phyloP scores from a whole-genome alignment of 2,888 invertebrate species.

The Stenodema calcarata region DNA sequence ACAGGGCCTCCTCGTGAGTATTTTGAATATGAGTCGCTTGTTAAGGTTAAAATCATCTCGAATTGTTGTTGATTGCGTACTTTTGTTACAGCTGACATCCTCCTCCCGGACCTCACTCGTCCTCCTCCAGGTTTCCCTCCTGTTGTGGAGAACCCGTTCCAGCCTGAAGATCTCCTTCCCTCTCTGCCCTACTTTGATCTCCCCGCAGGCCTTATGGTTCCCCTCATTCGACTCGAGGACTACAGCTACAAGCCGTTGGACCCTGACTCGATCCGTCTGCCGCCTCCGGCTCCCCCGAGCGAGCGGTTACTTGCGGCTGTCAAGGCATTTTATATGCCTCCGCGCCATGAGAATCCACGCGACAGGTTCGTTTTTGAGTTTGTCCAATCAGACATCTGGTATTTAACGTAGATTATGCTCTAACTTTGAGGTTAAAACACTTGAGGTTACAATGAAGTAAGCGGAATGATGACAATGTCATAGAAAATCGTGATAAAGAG shows the following conservation, averaged over 20 bases:
- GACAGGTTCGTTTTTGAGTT: constrained; percentile 72
- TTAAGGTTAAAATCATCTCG: background rate
- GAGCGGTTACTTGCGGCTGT: constrained; percentile 92
- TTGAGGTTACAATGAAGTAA: too few relatives aligned
- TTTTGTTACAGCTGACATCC: constrained; percentile 59
- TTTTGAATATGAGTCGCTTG: background rate
- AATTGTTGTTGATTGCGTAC: too few relatives aligned
- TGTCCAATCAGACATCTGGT: too few relatives aligned
- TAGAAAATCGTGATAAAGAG: too few relatives aligned
- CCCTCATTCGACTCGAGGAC: constrained; percentile 93
- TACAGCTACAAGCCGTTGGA: constrained; percentile 88
- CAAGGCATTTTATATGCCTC: constrained; percentile 93
- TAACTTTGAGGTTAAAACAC: too few relatives aligned
- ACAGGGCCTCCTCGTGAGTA: constrained; percentile 60
- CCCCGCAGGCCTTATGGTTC: constrained; percentile 97
- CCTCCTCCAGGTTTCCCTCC: constrained; percentile 69
- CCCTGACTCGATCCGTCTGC: constrained; percentile 87
- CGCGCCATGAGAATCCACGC: constrained; percentile 92
- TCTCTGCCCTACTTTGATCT: constrained; percentile 95
- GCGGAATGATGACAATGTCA: too few relatives aligned
- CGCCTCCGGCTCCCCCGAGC: constrained; percentile 93
- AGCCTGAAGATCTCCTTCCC: constrained; percentile 75
- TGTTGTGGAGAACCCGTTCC: constrained; percentile 54
- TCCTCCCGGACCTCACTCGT: constrained; percentile 79
- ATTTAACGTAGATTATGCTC: too few relatives aligned